These are phyloP conservation scores for Electrona antarctica DNA, from an alignment of 2,113 vertebrate genomes.

Conservation along the genomic window DNA sequence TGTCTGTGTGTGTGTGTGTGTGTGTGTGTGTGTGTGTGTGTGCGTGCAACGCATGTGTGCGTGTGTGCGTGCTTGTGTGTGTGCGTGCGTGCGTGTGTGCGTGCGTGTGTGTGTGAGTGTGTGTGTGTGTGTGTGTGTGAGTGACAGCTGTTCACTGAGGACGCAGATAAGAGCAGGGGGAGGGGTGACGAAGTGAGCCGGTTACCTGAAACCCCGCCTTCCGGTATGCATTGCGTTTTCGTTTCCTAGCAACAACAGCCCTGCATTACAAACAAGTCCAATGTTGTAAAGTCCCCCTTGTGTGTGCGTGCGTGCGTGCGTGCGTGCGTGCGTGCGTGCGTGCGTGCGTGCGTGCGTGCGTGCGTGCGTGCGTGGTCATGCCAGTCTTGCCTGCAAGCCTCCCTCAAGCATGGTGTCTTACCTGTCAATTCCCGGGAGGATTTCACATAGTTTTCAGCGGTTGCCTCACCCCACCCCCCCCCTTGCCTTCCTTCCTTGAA, in stretches of 20 bases:
- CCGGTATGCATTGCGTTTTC: not conserved
- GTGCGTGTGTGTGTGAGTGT: not conserved
- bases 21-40: too few relatives aligned
- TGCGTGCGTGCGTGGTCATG: not conserved
- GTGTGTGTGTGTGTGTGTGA: constrained; percentile 18
- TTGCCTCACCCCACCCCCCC: constrained; percentile 30
- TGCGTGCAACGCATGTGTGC: too few relatives aligned
- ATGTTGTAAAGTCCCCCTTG: constrained; percentile 17
- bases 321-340: constrained; percentile 21
- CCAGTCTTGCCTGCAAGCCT: constrained; percentile 7
- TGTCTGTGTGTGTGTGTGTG: too few relatives aligned
- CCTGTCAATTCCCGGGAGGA: not conserved
- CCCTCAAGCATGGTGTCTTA: constrained; percentile 28
- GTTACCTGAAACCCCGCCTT: constrained; percentile 42
- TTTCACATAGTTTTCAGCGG: constrained; percentile 36
- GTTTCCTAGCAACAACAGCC: constrained; percentile 45
- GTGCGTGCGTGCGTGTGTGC: too few relatives aligned
- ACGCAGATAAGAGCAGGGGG: constrained; percentile 43
- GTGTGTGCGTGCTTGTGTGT: too few relatives aligned
- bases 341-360: constrained; percentile 7
- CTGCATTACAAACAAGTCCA: constrained; percentile 34
- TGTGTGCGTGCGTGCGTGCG: constrained; percentile 13
- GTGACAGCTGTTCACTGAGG: constrained; percentile 38
- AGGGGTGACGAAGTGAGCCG: constrained; percentile 7
- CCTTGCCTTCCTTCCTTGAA: too few relatives aligned